Evolutionary conservation across 2,888 invertebrate species (phyloP), one percentile per base, ranked within the genome.

Genomic region (Osmoderma eremita): DNA sequence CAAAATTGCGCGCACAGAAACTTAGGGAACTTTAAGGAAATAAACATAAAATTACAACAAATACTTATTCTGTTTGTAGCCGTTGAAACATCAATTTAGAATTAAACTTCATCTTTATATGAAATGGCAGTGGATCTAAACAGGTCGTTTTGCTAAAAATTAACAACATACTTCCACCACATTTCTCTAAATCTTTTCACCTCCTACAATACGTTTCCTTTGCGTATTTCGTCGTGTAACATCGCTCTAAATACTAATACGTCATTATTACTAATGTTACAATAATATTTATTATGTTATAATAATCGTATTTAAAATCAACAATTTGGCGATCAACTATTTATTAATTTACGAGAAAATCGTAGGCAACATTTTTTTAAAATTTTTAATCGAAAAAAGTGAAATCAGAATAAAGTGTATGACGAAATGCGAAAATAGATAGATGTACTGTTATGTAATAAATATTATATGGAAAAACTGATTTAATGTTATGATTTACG

Each of bases 91-190:
- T 64, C 73, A 72, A 76, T 76, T 77, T 76, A 76, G 75, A 76
- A 77, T 76, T 70, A 67, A 70, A 72, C 61, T 15, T 58, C 51
- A 67, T 45, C 41, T 22, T 38, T 50, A 39, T 67, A 77, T 71
- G 75, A 77, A 75, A 76, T 79, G 79, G 79, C 79, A 79, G 79
- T 79, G 79, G 76, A 77, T 76, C 76, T 76, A 77, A 75, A 61
- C 66, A 67, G 68, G 63, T 67, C 50, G 65, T 62, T 67, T 66
- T 63, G 41, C 51, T 61, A 65, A 63, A 67, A 67, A 67, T 36
- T 67, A 62, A 65, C 65, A 36, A 54, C 62, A 49, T 62, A 61
- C 56, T 49, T 63, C 36, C 51, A 62, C 56, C 22, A 17, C 61
- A 38, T 12, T 22, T 15, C 3, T 13, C 41, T 24, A 17, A 17